A percentile compares a stretch with the other conserved stretches of the same genome.
phyloP scores from a whole-genome alignment of 2,797 vertebrate species.

The Vultur gryphus region DNA sequence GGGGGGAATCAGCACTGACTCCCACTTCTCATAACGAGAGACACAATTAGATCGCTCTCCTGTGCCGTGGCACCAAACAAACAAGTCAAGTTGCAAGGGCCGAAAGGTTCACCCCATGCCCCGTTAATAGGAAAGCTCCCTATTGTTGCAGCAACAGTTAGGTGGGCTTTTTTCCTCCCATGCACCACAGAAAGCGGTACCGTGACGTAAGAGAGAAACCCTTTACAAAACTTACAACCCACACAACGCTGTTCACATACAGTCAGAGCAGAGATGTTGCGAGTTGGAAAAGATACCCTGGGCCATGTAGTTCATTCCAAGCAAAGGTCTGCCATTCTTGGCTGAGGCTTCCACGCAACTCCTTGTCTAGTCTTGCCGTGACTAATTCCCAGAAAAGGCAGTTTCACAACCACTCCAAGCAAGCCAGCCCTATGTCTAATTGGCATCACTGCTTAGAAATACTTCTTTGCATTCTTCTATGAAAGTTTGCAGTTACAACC shows the following conservation, averaged over 20 bases:
- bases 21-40: neutral
- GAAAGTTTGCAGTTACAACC: neutral
- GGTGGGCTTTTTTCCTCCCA: fast-evolving
- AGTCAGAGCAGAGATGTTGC: neutral
- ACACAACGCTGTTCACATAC: neutral
- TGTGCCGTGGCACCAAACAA: neutral
- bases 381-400: constrained; percentile 54
- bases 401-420: constrained; percentile 41
- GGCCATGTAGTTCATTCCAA: neutral
- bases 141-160: neutral
- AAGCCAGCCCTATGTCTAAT: constrained; percentile 30
- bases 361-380: constrained; percentile 46
- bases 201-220: neutral
- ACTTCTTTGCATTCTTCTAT: constrained; percentile 16
- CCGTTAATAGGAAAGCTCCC: neutral
- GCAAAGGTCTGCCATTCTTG: neutral
- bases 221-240: neutral
- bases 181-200: neutral
- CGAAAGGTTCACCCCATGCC: neutral
- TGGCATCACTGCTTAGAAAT: constrained; percentile 3
- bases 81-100: neutral
- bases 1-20: neutral
- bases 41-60: neutral
- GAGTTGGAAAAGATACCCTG: neutral
- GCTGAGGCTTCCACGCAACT: neutral